Evolutionary conservation across 64 coral and sea anemone genomes (phyloP).

Genomic region (Montipora sp.): DNA sequence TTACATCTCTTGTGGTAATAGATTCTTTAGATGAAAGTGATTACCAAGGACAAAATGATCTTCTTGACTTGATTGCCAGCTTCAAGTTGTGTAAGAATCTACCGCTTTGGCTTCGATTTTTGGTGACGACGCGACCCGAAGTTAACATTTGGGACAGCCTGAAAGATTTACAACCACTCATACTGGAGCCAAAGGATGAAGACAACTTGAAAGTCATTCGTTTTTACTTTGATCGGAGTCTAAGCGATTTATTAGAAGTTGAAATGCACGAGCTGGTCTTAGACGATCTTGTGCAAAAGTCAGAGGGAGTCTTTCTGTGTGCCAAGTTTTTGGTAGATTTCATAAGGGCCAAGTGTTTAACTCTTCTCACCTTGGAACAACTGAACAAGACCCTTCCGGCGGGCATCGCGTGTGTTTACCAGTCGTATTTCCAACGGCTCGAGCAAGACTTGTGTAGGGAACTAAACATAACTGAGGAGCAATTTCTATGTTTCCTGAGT

Average conservation of each 20-base stretch:
- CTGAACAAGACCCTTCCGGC: neutral
- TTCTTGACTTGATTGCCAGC: slow-evolving; percentile 15
- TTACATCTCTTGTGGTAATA: slow-evolving; percentile 16
- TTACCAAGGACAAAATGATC: slow-evolving; percentile 14
- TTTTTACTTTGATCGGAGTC: neutral
- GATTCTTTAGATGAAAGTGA: slow-evolving; percentile 68
- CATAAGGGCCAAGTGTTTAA: neutral
- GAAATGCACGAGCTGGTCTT: neutral
- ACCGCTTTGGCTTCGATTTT: slow-evolving; percentile 38
- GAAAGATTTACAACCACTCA: neutral
- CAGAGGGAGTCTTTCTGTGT: neutral
- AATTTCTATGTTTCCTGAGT: neutral
- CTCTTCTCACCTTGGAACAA: neutral
- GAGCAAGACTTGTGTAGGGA: neutral
- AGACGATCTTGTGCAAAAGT: slow-evolving; percentile 1
- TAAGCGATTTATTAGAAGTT: neutral
- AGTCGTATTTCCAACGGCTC: neutral
- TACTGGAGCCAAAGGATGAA: too few relatives aligned
- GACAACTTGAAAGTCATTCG: slow-evolving; percentile 16
- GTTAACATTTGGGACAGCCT: neutral
- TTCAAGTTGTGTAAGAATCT: slow-evolving; percentile 16
- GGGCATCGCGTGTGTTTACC: neutral
- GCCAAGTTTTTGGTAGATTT: neutral
- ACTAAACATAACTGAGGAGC: neutral
- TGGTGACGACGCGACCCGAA: slow-evolving; percentile 60